Conservation (phyloP, 2,797 vertebrate species). For the Columba guinea region DNA sequence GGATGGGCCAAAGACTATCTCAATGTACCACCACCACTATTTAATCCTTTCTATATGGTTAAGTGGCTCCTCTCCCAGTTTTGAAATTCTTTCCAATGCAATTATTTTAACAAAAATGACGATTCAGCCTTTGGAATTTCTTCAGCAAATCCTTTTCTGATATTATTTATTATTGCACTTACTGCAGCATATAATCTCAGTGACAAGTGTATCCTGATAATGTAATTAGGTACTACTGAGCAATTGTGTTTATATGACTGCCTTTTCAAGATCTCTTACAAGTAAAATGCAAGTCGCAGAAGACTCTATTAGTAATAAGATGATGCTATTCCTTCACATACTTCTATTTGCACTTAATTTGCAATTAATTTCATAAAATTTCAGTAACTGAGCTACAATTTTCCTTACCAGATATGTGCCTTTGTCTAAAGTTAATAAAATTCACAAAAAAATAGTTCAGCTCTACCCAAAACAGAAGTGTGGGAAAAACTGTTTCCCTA, state of each 20-base stretch:
- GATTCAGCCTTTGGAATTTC: slow-evolving; percentile 68
- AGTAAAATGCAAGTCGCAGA: not conserved
- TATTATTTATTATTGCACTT: slow-evolving; percentile 66
- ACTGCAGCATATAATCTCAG: slow-evolving; percentile 14
- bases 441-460: not conserved
- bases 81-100: slow-evolving; percentile 60
- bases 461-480: not conserved
- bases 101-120: slow-evolving; percentile 62
- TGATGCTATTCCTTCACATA: not conserved
- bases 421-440: not conserved
- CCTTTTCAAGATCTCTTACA: slow-evolving; percentile 1
- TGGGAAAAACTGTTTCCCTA: not conserved
- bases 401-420: not conserved
- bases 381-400: not conserved
- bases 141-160: slow-evolving; percentile 56
- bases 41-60: slow-evolving; percentile 36
- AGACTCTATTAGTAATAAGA: not conserved
- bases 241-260: slow-evolving; percentile 2
- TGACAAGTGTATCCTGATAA: slow-evolving; percentile 42
- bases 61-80: slow-evolving; percentile 15
- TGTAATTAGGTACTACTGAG: slow-evolving; percentile 40
- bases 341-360: not conserved
- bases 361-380: not conserved
- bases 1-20: slow-evolving; percentile 40
- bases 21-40: not conserved